These are phyloP conservation scores for Tethya wilhelma DNA, from an alignment of 37 sponge, comb jelly and placozoan genomes.

Conservation along the genomic window DNA sequence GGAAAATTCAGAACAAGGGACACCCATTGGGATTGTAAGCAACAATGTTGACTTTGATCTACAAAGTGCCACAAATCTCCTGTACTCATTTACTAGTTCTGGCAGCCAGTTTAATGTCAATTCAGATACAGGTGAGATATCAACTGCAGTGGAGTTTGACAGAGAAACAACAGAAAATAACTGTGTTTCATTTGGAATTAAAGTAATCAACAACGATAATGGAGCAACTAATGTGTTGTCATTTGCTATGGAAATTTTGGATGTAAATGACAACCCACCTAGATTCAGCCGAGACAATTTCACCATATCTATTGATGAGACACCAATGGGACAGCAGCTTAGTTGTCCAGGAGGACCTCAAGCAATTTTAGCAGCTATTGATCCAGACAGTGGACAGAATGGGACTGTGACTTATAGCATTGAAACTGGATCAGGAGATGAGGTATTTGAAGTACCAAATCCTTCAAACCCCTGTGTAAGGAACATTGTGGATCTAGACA, in stretches of 20 bases:
- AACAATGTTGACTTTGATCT: too few relatives aligned
- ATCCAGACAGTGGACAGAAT: background rate
- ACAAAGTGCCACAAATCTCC: too few relatives aligned
- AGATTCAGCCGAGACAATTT: background rate
- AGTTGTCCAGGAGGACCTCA: too few relatives aligned
- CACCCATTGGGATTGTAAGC: too few relatives aligned
- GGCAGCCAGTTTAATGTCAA: too few relatives aligned
- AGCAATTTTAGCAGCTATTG: background rate
- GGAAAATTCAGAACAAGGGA: too few relatives aligned
- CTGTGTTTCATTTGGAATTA: too few relatives aligned
- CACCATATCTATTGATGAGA: background rate
- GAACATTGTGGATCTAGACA: constrained; percentile 1
- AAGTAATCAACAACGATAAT: too few relatives aligned
- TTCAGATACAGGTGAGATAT: background rate
- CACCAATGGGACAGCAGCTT: background rate
- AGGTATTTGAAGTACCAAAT: background rate
- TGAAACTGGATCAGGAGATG: background rate
- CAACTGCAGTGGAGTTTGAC: background rate
- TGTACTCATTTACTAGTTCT: too few relatives aligned
- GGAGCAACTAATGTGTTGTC: too few relatives aligned
- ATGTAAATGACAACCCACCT: constrained; percentile 27
- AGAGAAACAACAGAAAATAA: too few relatives aligned
- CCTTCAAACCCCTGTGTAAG: background rate
- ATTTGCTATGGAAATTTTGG: constrained; percentile 1
- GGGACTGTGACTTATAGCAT: background rate